Evolutionary conservation across 2,888 invertebrate genomes (phyloP).

Genomic region (Lacanobia oleracea): DNA sequence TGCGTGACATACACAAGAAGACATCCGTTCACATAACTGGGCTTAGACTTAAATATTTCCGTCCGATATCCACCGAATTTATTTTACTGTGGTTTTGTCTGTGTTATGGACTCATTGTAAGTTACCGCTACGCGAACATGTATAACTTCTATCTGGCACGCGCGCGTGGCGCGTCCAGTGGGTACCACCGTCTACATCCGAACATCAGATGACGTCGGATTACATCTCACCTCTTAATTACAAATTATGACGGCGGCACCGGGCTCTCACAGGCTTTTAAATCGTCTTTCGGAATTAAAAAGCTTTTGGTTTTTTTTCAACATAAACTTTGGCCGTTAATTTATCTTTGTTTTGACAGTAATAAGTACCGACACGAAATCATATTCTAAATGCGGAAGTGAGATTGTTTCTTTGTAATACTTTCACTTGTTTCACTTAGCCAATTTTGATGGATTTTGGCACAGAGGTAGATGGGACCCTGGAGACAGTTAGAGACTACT

Average conservation of each 20-base stretch:
- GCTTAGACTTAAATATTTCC: too few species aligned
- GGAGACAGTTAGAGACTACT: too few species aligned
- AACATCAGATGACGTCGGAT: not conserved
- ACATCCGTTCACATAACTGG: too few species aligned
- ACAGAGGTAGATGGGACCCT: too few species aligned
- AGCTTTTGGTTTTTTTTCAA: not conserved
- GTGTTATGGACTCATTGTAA: not conserved
- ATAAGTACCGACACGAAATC: not conserved
- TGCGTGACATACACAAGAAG: too few species aligned
- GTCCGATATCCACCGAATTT: too few species aligned
- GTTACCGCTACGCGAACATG: not conserved
- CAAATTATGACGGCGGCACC: not conserved
- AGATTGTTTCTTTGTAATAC: too few species aligned
- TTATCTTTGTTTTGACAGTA: not conserved
- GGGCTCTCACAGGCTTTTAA: not conserved
- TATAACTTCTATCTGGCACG: not conserved
- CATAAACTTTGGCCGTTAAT: not conserved
- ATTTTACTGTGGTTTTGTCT: not conserved
- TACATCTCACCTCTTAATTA: not conserved
- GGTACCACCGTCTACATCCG: not conserved
- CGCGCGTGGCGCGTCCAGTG: not conserved
- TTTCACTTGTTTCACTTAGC: too few species aligned
- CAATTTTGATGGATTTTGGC: too few species aligned
- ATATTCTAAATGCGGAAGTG: not conserved
- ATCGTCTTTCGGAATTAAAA: not conserved